A percentile compares a stretch with the other conserved stretches of the same genome.
These are phyloP conservation scores for Triplophysa dalaica DNA, from an alignment of 2,113 vertebrate species.

Conservation along the genomic window DNA sequence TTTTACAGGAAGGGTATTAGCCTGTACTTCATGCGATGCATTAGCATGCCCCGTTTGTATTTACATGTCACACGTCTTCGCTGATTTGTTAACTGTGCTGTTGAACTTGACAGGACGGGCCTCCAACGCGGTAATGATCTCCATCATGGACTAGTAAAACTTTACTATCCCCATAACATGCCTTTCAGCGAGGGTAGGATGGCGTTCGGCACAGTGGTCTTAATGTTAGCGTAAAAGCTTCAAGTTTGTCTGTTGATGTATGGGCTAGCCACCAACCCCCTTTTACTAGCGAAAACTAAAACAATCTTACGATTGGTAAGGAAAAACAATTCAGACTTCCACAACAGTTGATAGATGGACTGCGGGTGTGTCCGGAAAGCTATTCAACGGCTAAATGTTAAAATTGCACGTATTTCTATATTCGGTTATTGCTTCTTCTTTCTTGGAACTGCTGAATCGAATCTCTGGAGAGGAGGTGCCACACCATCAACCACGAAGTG, in stretches of 20 bases:
- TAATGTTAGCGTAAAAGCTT: conserved; percentile 58
- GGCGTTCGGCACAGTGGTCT: conserved; percentile 53
- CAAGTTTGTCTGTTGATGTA: conserved; percentile 48
- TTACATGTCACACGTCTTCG: conserved; percentile 39
- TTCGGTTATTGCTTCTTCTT: background rate
- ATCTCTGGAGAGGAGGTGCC: conserved; percentile 19
- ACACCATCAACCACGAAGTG: conserved; percentile 33
- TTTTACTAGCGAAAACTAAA: conserved; percentile 45
- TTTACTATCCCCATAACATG: conserved; percentile 71
- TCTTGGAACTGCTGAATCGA: conserved; percentile 19
- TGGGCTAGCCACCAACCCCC: conserved; percentile 33
- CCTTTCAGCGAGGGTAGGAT: conserved; percentile 62
- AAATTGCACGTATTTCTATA: background rate
- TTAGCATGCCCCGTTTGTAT: conserved; percentile 53
- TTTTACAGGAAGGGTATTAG: conserved; percentile 19
- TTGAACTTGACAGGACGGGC: conserved; percentile 61
- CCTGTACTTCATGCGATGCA: conserved; percentile 30
- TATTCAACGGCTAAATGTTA: background rate
- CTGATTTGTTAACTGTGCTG: conserved; percentile 63
- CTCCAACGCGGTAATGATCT: conserved; percentile 65
- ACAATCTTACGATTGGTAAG: background rate
- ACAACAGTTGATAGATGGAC: background rate
- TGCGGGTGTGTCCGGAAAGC: background rate
- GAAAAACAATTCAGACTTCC: conserved; percentile 4
- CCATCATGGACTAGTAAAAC: conserved; percentile 67